Base-by-base conservation (phyloP, 2,113 vertebrate species). In the Ophiodon elongatus region DNA sequence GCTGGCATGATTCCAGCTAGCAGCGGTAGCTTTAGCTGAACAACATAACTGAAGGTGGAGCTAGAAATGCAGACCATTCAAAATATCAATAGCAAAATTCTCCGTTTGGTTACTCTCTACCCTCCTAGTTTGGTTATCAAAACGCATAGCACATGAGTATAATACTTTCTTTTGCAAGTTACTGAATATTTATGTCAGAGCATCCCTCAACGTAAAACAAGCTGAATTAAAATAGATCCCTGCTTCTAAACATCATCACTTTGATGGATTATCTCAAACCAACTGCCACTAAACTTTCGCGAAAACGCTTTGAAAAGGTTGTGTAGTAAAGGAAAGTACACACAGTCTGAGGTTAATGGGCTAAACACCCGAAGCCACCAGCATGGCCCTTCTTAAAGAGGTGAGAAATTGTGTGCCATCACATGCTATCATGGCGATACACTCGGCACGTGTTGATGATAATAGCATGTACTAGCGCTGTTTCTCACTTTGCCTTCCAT, bases 401-500 rank as follows among this genome's bases (percentile, higher is more conserved):
- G 11, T 19, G 62, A 35, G 43, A 37, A n/a, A 67, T 43, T 4
- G 27, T 56, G 19, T 31, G 19, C 59, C n/a, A 2, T 77, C 43
- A 63, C 54, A 45, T 66, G 54, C 41, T 4, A 25, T 80, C 52
- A 54, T 23, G 67, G 54, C 4, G 19, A 62, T 67, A 14, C 17
- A 56, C 66, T 27, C 21, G 8, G 10, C 6, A 4, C 73, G 19
- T 77, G 47, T 33, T 77, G 73, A 62, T 41, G 73, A 50, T n/a
- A 37, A 63, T 35, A 29, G 14, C 73, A 6, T 64, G 73, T 64
- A 10, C 31, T 37, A 0, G 56, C 75, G 76, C 31, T 74, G 71
- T 67, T 85, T 82, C 82, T 85, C 91, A 82, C 87, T 72, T 83
- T 47, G 45, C n/a, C 83, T 82, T 82, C 86, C 83, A 80, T 87